These are phyloP conservation scores for Hofmannophila pseudospretella DNA, from an alignment of 2,888 invertebrate species.

Conservation along the genomic window DNA sequence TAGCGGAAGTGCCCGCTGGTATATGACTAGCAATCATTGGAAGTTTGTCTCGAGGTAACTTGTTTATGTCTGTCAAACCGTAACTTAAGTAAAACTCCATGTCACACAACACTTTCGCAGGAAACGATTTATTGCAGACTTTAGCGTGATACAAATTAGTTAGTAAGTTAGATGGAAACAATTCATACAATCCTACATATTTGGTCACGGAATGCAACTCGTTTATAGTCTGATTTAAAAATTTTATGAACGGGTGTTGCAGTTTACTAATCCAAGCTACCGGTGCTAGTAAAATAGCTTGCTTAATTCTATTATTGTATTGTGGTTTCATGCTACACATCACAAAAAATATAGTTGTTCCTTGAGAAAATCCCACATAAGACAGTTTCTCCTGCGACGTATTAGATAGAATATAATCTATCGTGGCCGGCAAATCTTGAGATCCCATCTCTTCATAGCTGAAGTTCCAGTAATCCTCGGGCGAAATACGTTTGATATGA, in stretches of 20 bases:
- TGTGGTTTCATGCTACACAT: slow-evolving; percentile 54
- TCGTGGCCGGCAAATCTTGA: slow-evolving; percentile 52
- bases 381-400: slow-evolving; percentile 39
- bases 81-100: slow-evolving; percentile 46
- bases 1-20: slow-evolving; percentile 52
- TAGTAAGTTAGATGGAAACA: slow-evolving; percentile 39
- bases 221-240: slow-evolving; percentile 35
- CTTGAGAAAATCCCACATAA: slow-evolving; percentile 66
- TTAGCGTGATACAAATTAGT: slow-evolving; percentile 39
- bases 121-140: slow-evolving; percentile 36
- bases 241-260: slow-evolving; percentile 42
- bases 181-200: slow-evolving; percentile 41
- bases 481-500: slow-evolving; percentile 34
- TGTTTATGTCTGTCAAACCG: slow-evolving; percentile 43
- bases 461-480: slow-evolving; percentile 55
- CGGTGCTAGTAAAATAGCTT: slow-evolving; percentile 57
- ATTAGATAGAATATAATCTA: slow-evolving; percentile 47
- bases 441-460: slow-evolving; percentile 63
- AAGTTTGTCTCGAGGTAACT: slow-evolving; percentile 41
- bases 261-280: slow-evolving; percentile 48
- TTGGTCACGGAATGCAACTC: slow-evolving; percentile 30
- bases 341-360: slow-evolving; percentile 56
- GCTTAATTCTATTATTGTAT: slow-evolving; percentile 54
- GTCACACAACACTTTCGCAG: slow-evolving; percentile 42
- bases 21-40: slow-evolving; percentile 54